Base-by-base conservation (phyloP, 1,140 invertebrate genomes). In the Stratiolaelaps scimitus region DNA sequence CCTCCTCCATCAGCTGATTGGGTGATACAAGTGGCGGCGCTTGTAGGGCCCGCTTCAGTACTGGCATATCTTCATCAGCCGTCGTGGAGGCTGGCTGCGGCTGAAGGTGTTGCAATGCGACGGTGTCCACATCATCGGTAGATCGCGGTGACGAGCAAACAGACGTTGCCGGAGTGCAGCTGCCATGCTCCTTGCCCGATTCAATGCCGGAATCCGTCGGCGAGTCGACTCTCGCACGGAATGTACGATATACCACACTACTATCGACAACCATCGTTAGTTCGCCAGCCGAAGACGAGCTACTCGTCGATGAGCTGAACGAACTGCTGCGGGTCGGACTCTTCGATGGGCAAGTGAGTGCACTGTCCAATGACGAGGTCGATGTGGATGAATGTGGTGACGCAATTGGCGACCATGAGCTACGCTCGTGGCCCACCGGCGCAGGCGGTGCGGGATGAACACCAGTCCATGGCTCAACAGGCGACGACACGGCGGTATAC, bases 171-270 rank as follows among this genome's bases (percentile, higher is more conserved):
- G 72, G 71, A 19, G 85, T 88, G 47, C 67, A 43, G 84, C 85
- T 0, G 20, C 71, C 66, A 43, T 72, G 70, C 65, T 74, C 74
- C 60, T 88, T 89, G n/a, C 89, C 88, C 1, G 85, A 88, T 73
- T 92, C 89, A 70, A 92, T 92, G 34, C 89, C 90, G 46, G 88
- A 92, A 76, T 93, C 90, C 68, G 85, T 89, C 10, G 88, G 89
- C 6, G 87, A 91, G 72, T 92, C 88, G 34, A 90, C 77, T 72
- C 90, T 89, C 26, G 53, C 53, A 34, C 53, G 53, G 53, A 60
- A 60, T 15, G 53, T 15, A 60, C 53, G 53, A 34, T 60, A 60
- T 40, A 40, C 34, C 15, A 60, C 34, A 17, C 26, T 60, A 26
- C 53, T 60, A 34, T 60, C 53, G 20, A 60, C 53, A 29, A 60